Conservation (phyloP, 2,888 invertebrate genomes). For the Drosophila conformis region DNA sequence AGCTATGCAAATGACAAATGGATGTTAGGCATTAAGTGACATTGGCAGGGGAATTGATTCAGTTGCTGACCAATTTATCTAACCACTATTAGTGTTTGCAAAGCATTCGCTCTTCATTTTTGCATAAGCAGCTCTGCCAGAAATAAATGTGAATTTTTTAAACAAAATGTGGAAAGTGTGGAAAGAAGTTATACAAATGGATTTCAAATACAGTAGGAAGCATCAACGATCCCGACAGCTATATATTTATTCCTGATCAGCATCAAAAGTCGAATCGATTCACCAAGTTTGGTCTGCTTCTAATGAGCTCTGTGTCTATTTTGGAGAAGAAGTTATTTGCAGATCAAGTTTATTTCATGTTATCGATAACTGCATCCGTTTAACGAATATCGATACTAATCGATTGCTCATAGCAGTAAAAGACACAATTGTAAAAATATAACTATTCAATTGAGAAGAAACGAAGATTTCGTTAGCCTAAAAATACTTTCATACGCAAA, state of each 20-base stretch:
- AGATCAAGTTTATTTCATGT: fast-evolving
- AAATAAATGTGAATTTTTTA: not conserved
- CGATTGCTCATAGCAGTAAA: not conserved
- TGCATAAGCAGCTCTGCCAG: not conserved
- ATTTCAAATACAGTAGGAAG: not conserved
- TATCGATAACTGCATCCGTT: not conserved
- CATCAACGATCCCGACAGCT: not conserved
- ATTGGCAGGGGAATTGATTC: conserved; percentile 6
- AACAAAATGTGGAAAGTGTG: not conserved
- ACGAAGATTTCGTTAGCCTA: not conserved
- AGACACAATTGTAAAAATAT: not conserved
- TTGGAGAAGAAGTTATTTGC: not conserved
- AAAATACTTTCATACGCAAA: not conserved
- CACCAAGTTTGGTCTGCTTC: not conserved
- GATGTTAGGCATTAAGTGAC: not conserved
- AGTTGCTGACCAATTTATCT: not conserved
- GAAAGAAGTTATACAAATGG: not conserved
- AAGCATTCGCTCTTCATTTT: not conserved
- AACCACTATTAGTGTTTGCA: not conserved
- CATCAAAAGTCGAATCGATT: not conserved
- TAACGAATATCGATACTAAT: not conserved
- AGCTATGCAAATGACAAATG: not conserved
- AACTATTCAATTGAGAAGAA: not conserved
- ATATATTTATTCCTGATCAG: not conserved
- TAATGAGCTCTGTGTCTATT: not conserved